A percentile compares a stretch with the other conserved stretches of the same genome.
phyloP scores from a whole-genome alignment of 2,888 invertebrate genomes.

The Mechanitis messenoides region DNA sequence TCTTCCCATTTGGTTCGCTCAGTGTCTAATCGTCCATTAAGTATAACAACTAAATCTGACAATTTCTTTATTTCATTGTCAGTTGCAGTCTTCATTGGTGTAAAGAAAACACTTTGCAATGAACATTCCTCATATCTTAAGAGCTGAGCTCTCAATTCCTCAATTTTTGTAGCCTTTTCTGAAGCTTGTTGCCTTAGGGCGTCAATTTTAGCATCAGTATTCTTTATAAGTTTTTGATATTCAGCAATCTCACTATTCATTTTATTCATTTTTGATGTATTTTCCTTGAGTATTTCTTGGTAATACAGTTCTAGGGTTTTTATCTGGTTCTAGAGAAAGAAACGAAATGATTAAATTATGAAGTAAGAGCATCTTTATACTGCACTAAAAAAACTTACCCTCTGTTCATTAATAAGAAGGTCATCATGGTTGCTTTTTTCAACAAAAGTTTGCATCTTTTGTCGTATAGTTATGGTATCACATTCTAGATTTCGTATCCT shows the following conservation, averaged over 20 bases:
- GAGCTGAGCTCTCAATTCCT: slow-evolving; percentile 64
- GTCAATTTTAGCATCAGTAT: slow-evolving; percentile 70
- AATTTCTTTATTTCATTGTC: slow-evolving; percentile 79
- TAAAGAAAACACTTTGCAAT: slow-evolving; percentile 67
- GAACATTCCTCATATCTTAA: slow-evolving; percentile 67
- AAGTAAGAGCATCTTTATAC: background rate
- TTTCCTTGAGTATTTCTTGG: slow-evolving; percentile 70
- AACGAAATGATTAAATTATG: background rate
- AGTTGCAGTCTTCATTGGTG: slow-evolving; percentile 74
- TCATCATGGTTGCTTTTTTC: slow-evolving; percentile 81
- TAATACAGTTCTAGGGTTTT: slow-evolving; percentile 62
- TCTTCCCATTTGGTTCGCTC: slow-evolving; percentile 78
- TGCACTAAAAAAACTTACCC: slow-evolving; percentile 52
- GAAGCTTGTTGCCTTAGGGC: slow-evolving; percentile 65
- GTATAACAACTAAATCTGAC: slow-evolving; percentile 73
- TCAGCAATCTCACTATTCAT: slow-evolving; percentile 60
- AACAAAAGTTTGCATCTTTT: slow-evolving; percentile 76
- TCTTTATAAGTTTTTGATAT: slow-evolving; percentile 60
- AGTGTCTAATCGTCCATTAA: slow-evolving; percentile 75
- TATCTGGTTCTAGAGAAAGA: slow-evolving; percentile 66
- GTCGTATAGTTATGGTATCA: slow-evolving; percentile 76
- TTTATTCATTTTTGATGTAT: slow-evolving; percentile 68
- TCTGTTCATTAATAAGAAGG: slow-evolving; percentile 78
- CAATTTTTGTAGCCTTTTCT: slow-evolving; percentile 67
- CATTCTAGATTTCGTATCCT: slow-evolving; percentile 82